A percentile compares a stretch with the other conserved stretches of the same genome.
These are phyloP conservation scores for Clarias gariepinus DNA, from an alignment of 2,113 vertebrate species.

Conservation along the genomic window DNA sequence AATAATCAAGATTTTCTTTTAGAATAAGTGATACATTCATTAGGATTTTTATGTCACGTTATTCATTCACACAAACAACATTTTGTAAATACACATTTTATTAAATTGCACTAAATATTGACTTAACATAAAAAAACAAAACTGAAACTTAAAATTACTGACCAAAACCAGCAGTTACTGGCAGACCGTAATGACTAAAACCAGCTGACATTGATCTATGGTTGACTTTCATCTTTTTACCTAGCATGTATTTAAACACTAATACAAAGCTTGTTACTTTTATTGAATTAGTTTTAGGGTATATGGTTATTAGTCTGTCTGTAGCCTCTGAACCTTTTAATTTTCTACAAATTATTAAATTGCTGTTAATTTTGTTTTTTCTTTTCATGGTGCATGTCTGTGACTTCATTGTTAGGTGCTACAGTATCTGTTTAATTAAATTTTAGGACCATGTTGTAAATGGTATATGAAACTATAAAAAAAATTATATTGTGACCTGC, in stretches of 20 bases:
- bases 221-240: not conserved
- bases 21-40: too few species aligned
- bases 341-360: not conserved
- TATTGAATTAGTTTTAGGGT: not conserved
- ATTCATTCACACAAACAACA: not conserved
- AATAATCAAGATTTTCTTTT: not conserved
- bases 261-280: not conserved
- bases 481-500: slow-evolving; percentile 10
- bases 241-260: not conserved
- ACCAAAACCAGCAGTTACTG: not conserved
- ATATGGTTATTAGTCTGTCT: not conserved
- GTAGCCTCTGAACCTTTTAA: not conserved
- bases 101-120: not conserved
- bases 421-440: not conserved
- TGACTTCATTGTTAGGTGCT: not conserved
- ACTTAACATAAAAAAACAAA: too few species aligned
- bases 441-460: not conserved
- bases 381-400: not conserved
- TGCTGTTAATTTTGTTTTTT: not conserved
- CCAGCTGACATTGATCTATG: too few species aligned
- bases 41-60: not conserved
- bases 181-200: not conserved
- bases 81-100: not conserved
- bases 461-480: not conserved
- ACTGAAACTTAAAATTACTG: not conserved